Evolutionary conservation across 2,888 invertebrate species (phyloP), one percentile per base, ranked within the genome.

Genomic region (Cactoblastis cactorum): DNA sequence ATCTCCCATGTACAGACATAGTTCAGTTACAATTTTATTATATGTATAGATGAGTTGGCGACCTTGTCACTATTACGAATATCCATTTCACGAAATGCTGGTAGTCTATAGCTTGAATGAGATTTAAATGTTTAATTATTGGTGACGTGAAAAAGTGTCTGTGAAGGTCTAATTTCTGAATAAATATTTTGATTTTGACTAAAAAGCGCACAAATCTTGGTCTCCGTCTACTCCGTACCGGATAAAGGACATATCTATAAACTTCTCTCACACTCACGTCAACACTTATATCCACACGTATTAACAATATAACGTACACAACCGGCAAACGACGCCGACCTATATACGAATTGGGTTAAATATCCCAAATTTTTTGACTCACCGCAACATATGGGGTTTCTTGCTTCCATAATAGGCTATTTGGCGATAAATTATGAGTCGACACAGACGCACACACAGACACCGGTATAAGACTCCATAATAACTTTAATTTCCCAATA

Each of bases 291-390:
- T 3, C 3, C 39, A 39, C n/a, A 22, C 19, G 33, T n/a, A 39
- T 39, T 39, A 39, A 39, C 39, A 28, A 9, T 8, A 43, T 12
- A 24, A 17, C n/a, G 14, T 28, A 14, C 24, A 24, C 47, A 38
- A 37, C 17, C 15, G 22, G 46, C 45, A 34, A 34, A 45, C 24
- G 37, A 24, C 24, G 37, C 35, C 35, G 49, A 49, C 49, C 49
- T 33, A 49, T 49, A 41, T 49, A 41, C n/a, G 41, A 49, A 77
- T 76, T 73, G 69, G 79, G 82, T 83, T 80, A 80, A 79, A 75
- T 64, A 68, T 68, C 67, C 68, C n/a, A 70, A 72, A 75, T 75
- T 74, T 67, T 71, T 67, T 65, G 61, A 63, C 57, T 66, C 57
- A 63, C 63, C 54, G 53, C 57, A 50, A 55, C 39, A 49, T 28